Evolutionary conservation across 2,113 vertebrate species (phyloP), one percentile per base, ranked within the genome.

Genomic region (Cottus gobio): DNA sequence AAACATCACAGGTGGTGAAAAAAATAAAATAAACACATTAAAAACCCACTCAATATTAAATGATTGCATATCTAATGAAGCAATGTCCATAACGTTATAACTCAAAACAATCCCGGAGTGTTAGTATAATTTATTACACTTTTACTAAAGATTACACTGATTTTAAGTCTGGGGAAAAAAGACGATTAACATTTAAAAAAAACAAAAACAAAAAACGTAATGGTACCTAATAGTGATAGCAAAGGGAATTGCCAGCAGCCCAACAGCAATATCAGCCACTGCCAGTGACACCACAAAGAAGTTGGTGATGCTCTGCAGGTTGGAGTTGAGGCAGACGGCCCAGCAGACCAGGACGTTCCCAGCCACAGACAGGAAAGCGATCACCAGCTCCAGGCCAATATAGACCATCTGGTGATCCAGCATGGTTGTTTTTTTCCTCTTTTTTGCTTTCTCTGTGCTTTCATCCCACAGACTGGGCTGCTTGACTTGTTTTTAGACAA

Each of bases 311-410:
- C 94, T 99, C 94, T 98, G 98, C 83, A 99, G 90, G 91, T 97
- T 98, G 94, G 96, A 97, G 85, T 99, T 99, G 75, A 98, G 83
- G 77, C 93, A 95, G 60, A 99, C 98, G 0, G 98, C 96, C 97
- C 97, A 99, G 94, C 97, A 98, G 84, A 99, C 98, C 85, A 99
- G 93, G 78, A 97, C 88, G 22, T 99, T 99, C n/a, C 98, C 98
- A 80, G 96, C 85, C 83, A 99, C 92, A 48, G 98, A 95, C 94
- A 99, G 87, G 72, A 94, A 91, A 0, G 98, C 98, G 0, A 99
- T 98, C 91, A 96, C 91, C 91, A 99, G 93, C 85, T 99, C 97
- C 94, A 99, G 93, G 67, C 86, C 79, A 72, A 98, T 96, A 75
- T 99, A 99, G 87, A 93, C 82, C 70, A 95, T 56, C 48, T 91